phyloP scores from a whole-genome alignment of 2,113 vertebrate genomes.

The Gallinago undulata region DNA sequence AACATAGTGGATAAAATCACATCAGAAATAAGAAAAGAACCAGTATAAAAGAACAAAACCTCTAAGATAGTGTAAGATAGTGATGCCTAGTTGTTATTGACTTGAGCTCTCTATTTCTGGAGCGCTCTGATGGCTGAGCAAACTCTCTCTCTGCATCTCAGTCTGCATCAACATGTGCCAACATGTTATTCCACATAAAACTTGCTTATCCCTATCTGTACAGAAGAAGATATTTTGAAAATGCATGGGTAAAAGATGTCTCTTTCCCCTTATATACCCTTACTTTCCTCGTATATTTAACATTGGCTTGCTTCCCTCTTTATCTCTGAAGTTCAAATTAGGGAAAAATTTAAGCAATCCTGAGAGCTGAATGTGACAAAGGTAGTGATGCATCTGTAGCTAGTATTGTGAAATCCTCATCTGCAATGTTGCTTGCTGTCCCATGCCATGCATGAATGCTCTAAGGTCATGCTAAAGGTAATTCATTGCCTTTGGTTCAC shows the following conservation, averaged over 20 bases:
- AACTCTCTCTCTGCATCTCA: background rate
- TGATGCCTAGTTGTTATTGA: background rate
- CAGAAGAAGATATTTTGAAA: background rate
- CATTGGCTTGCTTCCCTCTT: background rate
- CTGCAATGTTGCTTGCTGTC: background rate
- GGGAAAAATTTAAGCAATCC: background rate
- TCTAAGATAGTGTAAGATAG: background rate
- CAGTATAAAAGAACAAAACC: background rate
- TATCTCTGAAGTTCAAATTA: background rate
- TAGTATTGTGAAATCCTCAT: background rate
- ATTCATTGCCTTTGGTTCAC: background rate
- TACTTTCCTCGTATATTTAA: background rate
- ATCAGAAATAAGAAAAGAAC: background rate
- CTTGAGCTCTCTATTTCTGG: background rate
- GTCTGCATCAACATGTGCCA: background rate
- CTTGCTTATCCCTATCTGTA: background rate
- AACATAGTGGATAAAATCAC: background rate
- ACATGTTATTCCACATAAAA: background rate
- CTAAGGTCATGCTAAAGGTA: background rate
- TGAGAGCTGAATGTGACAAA: background rate
- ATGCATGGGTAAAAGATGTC: background rate
- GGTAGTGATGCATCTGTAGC: background rate
- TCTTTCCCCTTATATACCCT: background rate
- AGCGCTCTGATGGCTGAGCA: background rate
- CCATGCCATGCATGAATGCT: background rate